Base-by-base conservation (phyloP, 1,140 invertebrate species). In the Goniozus legneri region DNA sequence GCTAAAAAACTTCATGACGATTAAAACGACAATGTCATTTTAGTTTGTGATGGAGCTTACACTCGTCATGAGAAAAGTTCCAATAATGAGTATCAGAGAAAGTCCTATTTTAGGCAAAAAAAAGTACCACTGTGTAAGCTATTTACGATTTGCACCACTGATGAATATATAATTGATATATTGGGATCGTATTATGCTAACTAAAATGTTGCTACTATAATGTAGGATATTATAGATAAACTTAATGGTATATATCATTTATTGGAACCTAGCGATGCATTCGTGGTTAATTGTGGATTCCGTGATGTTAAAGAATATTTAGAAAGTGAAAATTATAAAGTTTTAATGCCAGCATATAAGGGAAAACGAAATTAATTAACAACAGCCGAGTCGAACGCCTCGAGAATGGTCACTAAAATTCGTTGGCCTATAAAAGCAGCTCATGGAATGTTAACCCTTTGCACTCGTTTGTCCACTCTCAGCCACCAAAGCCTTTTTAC, bases 41-140 rank as follows among this genome's bases (percentile, higher is more conserved):
- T 64, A 8, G 60, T 64, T 34, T 64, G 50, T 36, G 56, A 64
- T 39, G 62, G 62, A 3, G 64, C 63, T 2, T 62, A 64, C 47
- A 38, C 54, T 31, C 52, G 51, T 3, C 54, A 65, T 45, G 43
- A 62, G 38, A 68, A 68, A 50, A 65, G 58, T 36, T 12, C 37
- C 0, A 66, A 64, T 34, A 69, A 66, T 22, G 47, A 54, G 18
- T 68, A 65, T 18, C 60, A 65, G 46, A n/a, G 50, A 24, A 62
- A 58, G 43, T 65, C 58, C 13, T 65, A 58, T 46, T 57, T 50
- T 19, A 58, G 56, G n/a, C 53, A 61, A 47, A 64, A 65, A 51
- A 65, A 56, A 35, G 40, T 40, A 3, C 52, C 51, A n/a, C 19
- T 66, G 2, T 62, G 46, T 30, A 58, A 60, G 45, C 57, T 54